Conservation (phyloP, 2,888 invertebrate genomes). For the Cosmia pyralina region DNA sequence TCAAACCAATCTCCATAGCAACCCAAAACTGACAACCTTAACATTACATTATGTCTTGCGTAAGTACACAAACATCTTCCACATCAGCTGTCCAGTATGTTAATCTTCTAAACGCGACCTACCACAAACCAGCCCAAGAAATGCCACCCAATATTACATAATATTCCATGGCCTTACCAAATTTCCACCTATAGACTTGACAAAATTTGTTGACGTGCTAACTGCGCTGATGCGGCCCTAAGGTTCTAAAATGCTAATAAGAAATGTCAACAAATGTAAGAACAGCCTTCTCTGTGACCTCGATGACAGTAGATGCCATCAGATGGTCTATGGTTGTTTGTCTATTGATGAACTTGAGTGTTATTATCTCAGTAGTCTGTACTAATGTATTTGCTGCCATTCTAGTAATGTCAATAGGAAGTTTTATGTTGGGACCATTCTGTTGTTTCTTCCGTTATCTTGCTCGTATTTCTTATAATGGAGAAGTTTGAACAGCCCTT, state of each 20-base stretch:
- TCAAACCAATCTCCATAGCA: conserved; percentile 6
- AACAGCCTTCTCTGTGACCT: conserved; percentile 60
- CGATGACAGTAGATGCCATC: conserved; percentile 44
- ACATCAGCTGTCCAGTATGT: conserved; percentile 8
- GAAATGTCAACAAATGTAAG: conserved; percentile 47
- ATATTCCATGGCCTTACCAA: conserved; percentile 23
- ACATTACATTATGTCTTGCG: neutral
- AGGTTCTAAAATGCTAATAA: conserved; percentile 40
- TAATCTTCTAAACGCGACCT: conserved; percentile 31
- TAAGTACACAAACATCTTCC: conserved; percentile 21
- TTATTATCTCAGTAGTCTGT: conserved; percentile 37
- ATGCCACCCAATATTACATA: conserved; percentile 4
- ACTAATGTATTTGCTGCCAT: conserved; percentile 41
- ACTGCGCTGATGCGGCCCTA: conserved; percentile 41
- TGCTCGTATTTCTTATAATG: neutral
- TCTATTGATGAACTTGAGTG: conserved; percentile 46
- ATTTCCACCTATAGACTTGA: conserved; percentile 38
- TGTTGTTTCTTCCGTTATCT: conserved; percentile 16
- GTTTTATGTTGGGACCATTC: conserved; percentile 22
- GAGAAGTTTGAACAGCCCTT: conserved; percentile 8
- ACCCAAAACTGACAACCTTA: conserved; percentile 5
- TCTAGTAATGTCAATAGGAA: conserved; percentile 46
- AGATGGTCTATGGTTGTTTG: conserved; percentile 23
- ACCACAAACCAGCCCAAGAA: conserved; percentile 21
- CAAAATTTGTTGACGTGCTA: conserved; percentile 48